Percentiles rank a stretch among this genome's conserved stretches.
Conservation (phyloP, 2,113 vertebrate genomes). For the Megaptera novaeangliae region DNA sequence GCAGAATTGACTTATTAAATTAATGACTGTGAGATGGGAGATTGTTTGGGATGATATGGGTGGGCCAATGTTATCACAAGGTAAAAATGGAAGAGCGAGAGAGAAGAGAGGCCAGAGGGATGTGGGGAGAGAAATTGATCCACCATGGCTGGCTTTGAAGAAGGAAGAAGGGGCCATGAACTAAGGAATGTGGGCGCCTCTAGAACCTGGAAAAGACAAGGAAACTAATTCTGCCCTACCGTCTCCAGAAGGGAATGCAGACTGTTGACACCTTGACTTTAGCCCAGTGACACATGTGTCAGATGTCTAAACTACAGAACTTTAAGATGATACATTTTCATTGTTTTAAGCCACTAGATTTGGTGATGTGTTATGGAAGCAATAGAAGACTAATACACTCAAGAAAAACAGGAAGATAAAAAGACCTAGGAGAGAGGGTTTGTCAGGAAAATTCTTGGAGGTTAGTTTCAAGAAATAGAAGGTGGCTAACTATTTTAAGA, state of each 20-base stretch:
- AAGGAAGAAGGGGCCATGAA: accelerated
- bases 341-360: background rate
- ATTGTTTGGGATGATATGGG: background rate
- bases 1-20: background rate
- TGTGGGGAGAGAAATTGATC: background rate
- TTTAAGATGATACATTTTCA: background rate
- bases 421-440: background rate
- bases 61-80: background rate
- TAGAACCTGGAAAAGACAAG: background rate
- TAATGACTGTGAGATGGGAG: background rate
- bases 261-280: background rate
- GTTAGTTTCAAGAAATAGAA: background rate
- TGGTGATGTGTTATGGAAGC: background rate
- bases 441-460: background rate
- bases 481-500: background rate
- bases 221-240: background rate
- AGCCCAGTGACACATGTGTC: background rate
- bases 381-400: background rate
- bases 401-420: background rate
- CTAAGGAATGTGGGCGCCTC: background rate
- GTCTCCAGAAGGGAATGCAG: background rate
- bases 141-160: background rate
- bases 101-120: background rate
- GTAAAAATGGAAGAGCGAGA: background rate
- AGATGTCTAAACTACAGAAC: background rate